Conservation (phyloP, 1,140 invertebrate species). For the Brevipalpus yothersi region DNA sequence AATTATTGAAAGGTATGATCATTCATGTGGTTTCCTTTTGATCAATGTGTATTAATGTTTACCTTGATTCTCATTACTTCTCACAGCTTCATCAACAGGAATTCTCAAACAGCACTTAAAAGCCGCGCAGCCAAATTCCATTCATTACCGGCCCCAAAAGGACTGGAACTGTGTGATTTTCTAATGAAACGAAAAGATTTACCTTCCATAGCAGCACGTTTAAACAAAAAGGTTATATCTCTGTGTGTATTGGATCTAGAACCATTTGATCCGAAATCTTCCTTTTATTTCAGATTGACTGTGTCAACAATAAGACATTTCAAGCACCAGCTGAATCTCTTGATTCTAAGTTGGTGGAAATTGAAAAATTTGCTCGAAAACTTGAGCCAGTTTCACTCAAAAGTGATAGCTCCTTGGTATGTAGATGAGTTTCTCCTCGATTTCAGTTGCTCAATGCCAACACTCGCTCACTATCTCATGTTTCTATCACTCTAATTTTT, state of each 20-base stretch:
- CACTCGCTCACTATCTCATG: neutral
- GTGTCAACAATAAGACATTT: neutral
- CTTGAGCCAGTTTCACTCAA: neutral
- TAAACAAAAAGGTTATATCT: neutral
- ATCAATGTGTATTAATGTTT: neutral
- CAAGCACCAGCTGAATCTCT: neutral
- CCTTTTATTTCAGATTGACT: neutral
- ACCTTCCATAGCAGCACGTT: neutral
- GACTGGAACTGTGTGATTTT: constrained; percentile 5
- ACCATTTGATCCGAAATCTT: neutral
- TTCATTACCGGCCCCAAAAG: neutral
- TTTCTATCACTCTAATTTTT: neutral
- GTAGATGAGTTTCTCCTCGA: neutral
- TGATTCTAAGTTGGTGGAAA: neutral
- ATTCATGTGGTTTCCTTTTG: neutral
- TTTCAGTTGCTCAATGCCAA: neutral
- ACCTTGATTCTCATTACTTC: neutral
- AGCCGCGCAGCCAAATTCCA: neutral
- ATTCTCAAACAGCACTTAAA: constrained; percentile 4
- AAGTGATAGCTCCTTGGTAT: constrained; percentile 3
- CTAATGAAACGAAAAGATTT: neutral
- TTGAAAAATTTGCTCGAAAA: constrained; percentile 4
- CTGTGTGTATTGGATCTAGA: neutral
- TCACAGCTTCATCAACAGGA: constrained; percentile 3
- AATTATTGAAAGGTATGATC: neutral